phyloP scores from a whole-genome alignment of 2,113 vertebrate species.

The Platycercus adscitus region DNA sequence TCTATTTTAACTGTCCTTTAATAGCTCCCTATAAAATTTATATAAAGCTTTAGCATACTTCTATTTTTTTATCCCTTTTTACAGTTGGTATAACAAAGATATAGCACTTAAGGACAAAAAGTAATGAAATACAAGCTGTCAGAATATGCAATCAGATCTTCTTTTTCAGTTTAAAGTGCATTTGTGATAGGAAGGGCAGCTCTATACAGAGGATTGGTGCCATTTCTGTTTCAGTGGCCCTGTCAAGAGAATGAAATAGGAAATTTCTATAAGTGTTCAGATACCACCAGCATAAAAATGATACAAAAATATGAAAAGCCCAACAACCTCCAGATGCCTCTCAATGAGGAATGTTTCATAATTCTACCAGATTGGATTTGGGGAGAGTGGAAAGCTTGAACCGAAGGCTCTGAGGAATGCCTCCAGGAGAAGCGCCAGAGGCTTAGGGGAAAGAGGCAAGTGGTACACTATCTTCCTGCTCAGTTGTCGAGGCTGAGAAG shows the following conservation, averaged over 20 bases:
- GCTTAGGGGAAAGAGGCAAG: background rate
- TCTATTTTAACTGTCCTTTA: slow-evolving; percentile 35
- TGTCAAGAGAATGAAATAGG: background rate
- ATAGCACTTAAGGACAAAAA: background rate
- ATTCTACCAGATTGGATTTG: background rate
- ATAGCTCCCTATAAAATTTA: slow-evolving; percentile 11
- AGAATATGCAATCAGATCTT: background rate
- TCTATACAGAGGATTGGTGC: background rate
- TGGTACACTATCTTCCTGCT: fast-evolving
- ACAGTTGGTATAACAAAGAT: background rate
- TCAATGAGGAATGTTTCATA: background rate
- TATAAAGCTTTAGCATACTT: slow-evolving; percentile 12
- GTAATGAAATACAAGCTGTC: background rate
- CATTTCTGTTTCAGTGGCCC: background rate
- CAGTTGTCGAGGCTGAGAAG: background rate
- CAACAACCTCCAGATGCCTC: background rate
- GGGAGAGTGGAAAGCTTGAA: background rate
- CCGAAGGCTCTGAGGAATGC: background rate
- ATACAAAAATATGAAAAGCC: background rate
- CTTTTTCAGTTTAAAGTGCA: background rate
- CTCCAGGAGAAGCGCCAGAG: background rate
- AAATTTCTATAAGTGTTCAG: background rate
- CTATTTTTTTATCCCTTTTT: background rate
- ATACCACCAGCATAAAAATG: background rate
- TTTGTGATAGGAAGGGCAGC: background rate